These are phyloP conservation scores for Phaethornis superciliosus DNA, from an alignment of 2,113 vertebrate species.

Conservation along the genomic window DNA sequence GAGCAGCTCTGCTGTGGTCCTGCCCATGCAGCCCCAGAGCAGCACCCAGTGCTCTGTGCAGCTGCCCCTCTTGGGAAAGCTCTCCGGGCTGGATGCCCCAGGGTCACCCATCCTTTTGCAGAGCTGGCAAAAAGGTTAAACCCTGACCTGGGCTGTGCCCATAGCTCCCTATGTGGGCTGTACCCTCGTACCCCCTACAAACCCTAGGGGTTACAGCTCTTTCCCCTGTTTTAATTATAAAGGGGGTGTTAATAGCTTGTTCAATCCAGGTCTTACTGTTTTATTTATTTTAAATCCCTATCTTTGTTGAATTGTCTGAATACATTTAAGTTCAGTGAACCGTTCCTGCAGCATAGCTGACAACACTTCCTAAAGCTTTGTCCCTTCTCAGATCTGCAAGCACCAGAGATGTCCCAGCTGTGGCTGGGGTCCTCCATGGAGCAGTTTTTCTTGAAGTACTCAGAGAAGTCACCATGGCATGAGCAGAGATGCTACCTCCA, in stretches of 20 bases:
- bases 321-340: neutral
- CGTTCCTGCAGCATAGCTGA: neutral
- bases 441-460: neutral
- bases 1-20: neutral
- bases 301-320: neutral
- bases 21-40: neutral
- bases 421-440: neutral
- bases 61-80: neutral
- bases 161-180: neutral
- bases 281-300: neutral
- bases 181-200: neutral
- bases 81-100: neutral
- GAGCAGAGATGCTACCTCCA: neutral
- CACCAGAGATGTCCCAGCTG: neutral
- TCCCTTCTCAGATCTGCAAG: neutral
- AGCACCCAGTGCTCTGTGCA: neutral
- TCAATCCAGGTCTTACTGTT: neutral
- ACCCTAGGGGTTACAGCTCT: neutral
- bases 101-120: neutral
- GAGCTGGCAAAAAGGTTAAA: neutral
- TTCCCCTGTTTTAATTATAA: neutral
- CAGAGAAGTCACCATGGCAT: fast-evolving
- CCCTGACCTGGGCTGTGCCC: neutral
- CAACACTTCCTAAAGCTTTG: neutral
- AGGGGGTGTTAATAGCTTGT: neutral